Evolutionary conservation across 2,888 invertebrate genomes (phyloP), one percentile per base, ranked within the genome.

Genomic region (Pegoplata infirma): DNA sequence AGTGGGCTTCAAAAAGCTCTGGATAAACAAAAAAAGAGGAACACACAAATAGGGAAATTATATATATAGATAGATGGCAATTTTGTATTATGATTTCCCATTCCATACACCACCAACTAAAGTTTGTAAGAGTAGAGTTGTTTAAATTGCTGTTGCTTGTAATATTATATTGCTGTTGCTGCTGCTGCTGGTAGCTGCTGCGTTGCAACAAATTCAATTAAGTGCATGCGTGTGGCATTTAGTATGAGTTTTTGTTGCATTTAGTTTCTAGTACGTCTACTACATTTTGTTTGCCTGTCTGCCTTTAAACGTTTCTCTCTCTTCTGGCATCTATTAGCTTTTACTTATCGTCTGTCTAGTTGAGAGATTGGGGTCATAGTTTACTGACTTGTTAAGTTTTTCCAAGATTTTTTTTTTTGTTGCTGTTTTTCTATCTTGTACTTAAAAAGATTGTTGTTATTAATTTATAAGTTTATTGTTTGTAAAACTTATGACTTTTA

Each of bases 351-450:
- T 55, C 19, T 53, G 23, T 28, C 32, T 36, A 10, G n/a, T n/a
- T n/a, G n/a, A n/a, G n/a, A 36, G 49, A 81, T 80, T 80, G 76
- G 68, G 81, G 74, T 80, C 81, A 80, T 16, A 81, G 80, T 61
- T 75, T 80, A 71, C 64, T 77, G 80, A 76, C 80, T 80, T 75
- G 56, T 67, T 58, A 46, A 53, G 66, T 56, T 69, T 47, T n/a
- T n/a, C n/a, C n/a, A n/a, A n/a, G n/a, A n/a, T n/a, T n/a, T 47
- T 16, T 28, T 10, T 56, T 53, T 23, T 25, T 51, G 2, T 49
- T 49, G 7, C 12, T 74, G 16, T 23, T 47, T 61, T 47, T 23
- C n/a, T 47, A 44, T 58, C 40, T 49, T 36, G n/a, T n/a, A n/a
- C 49, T 59, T 69, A 32, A 14, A 53, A 53, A 59, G 44, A 47